Evolutionary conservation across 2,113 vertebrate species (phyloP).

Genomic region (Sus scrofa): T2T-Sscrofa CM000812.6:159762001-159762500

Average conservation of each 20-base stretch:
- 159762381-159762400: neutral
- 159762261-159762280: neutral
- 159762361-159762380: accelerated
- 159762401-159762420: accelerated
- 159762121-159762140: neutral
- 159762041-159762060: neutral
- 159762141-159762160: neutral
- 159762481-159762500: accelerated
- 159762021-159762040: neutral
- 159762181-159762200: accelerated
- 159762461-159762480: accelerated
- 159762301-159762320: neutral
- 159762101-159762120: neutral
- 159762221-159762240: neutral
- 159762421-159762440: too few species aligned
- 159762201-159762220: neutral
- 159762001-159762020: neutral
- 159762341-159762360: accelerated
- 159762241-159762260: neutral
- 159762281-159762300: neutral
- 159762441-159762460: accelerated
- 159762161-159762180: neutral
- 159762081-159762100: neutral
- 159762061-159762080: neutral
- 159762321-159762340: too few species aligned